A percentile compares a stretch with the other conserved stretches of the same genome.
phyloP scores from a whole-genome alignment of 2,888 invertebrate species.

The Megastigmus dorsalis region DNA sequence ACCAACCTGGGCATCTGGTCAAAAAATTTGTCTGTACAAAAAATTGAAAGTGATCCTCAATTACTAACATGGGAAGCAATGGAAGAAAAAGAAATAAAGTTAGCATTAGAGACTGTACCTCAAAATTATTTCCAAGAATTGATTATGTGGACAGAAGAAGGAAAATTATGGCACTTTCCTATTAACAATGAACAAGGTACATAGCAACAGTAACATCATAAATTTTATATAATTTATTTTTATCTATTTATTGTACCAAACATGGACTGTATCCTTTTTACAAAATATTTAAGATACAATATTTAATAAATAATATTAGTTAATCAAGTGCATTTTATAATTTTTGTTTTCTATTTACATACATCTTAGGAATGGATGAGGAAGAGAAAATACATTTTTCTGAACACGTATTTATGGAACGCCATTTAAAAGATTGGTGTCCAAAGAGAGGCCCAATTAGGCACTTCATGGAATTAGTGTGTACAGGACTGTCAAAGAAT shows the following conservation, averaged over 20 bases:
- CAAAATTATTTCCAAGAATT: conserved; percentile 94
- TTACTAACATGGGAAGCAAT: conserved; percentile 83
- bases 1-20: no score
- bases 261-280: no score
- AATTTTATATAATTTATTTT: no score
- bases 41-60: conserved; percentile 70
- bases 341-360: not conserved
- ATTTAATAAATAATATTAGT: not conserved
- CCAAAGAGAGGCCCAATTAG: conserved; percentile 92
- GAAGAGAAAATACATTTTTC: conserved; percentile 86
- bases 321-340: not conserved
- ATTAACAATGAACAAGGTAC: conserved; percentile 97
- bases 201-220: no score
- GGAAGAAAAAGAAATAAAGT: conserved; percentile 80
- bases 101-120: conserved; percentile 84
- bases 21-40: conserved; percentile 12
- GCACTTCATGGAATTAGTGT: conserved; percentile 98
- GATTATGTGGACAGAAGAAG: conserved; percentile 94
- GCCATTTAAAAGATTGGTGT: conserved; percentile 91
- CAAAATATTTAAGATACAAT: not conserved
- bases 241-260: no score
- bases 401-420: conserved; percentile 95
- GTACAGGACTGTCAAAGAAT: conserved; percentile 95
- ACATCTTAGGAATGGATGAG: conserved; percentile 79
- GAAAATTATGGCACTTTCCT: conserved; percentile 97